Conservation (phyloP, 2,113 vertebrate genomes). For the Asarcornis scutulata region DNA sequence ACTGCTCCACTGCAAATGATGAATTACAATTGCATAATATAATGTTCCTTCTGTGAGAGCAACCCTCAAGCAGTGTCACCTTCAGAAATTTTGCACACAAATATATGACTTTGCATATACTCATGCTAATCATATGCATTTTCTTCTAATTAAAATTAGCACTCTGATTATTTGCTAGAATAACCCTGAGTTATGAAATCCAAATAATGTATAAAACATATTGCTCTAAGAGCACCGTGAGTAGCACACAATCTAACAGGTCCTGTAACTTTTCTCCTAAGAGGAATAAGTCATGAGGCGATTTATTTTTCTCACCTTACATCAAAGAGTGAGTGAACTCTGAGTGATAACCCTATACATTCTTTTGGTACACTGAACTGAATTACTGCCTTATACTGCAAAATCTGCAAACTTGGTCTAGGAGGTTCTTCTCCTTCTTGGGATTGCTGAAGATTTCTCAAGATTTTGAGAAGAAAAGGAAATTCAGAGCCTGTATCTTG, state of each 20-base stretch:
- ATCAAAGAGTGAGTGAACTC: conserved; percentile 22
- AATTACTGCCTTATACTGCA: background rate
- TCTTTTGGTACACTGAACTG: background rate
- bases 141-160: background rate
- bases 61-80: background rate
- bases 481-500: background rate
- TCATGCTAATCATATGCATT: conserved; percentile 22
- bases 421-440: background rate
- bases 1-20: background rate
- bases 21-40: background rate
- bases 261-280: background rate
- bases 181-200: background rate
- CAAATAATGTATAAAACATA: conserved; percentile 26
- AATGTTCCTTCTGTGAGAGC: background rate
- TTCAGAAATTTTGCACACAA: background rate
- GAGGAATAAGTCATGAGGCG: background rate
- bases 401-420: background rate
- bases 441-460: background rate
- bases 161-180: conserved; percentile 16
- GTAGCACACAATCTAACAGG: background rate
- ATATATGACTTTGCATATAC: background rate
- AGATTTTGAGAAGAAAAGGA: background rate
- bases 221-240: background rate
- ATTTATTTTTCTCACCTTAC: conserved; percentile 16
- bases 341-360: background rate